Evolutionary conservation across 2,113 vertebrate species (phyloP).

Genomic region (Perccottus glenii): DNA sequence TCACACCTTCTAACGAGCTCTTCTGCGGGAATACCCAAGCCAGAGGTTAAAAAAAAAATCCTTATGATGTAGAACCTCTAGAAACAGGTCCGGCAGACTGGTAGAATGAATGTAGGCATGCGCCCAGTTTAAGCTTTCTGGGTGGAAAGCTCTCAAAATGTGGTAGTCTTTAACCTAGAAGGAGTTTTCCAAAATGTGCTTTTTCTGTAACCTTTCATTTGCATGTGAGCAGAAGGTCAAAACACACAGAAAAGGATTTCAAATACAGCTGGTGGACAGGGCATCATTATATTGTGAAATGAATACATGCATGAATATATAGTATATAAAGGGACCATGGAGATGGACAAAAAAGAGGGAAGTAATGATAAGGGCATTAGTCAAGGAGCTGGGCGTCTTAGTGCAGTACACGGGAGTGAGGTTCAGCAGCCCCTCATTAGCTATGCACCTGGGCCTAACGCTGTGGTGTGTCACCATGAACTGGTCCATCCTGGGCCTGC

Average conservation of each 20-base stretch:
- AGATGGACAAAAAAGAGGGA: constrained; percentile 55
- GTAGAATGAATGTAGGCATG: not conserved
- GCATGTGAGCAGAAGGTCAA: constrained; percentile 39
- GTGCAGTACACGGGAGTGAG: constrained; percentile 61
- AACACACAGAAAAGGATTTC: constrained; percentile 16
- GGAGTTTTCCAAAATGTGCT: too few relatives aligned
- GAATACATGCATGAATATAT: too few relatives aligned
- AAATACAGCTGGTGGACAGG: too few relatives aligned
- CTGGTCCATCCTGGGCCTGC: constrained; percentile 22
- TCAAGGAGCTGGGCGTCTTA: constrained; percentile 55
- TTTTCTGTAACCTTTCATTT: too few relatives aligned
- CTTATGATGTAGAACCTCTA: not conserved
- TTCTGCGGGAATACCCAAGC: constrained; percentile 52
- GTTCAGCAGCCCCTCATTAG: constrained; percentile 61
- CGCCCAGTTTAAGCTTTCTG: too few relatives aligned
- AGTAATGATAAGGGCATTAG: constrained; percentile 50
- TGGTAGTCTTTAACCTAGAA: too few relatives aligned
- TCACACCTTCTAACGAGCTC: constrained; percentile 73
- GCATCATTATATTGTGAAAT: too few relatives aligned
- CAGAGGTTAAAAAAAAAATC: constrained; percentile 17
- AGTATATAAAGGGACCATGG: constrained; percentile 50
- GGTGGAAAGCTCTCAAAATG: too few relatives aligned
- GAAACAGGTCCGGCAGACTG: not conserved
- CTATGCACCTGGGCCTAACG: constrained; percentile 63
- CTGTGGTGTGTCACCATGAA: constrained; percentile 44